Conservation (phyloP, 37 sponge, comb jelly and placozoan genomes). For the Aphrocallistes beatrix region DNA sequence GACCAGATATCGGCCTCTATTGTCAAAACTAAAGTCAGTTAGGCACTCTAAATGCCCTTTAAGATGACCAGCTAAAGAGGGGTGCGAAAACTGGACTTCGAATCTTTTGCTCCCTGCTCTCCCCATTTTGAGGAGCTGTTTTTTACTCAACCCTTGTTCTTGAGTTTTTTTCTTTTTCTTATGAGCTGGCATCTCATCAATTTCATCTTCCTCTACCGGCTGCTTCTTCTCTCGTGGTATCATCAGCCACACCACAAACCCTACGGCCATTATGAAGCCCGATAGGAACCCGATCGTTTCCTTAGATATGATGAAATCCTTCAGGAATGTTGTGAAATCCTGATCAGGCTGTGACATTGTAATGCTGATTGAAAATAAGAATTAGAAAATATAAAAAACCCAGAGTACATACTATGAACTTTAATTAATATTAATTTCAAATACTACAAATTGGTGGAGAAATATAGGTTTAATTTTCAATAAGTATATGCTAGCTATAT, state of each 20-base stretch:
- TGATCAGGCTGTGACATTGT: background rate
- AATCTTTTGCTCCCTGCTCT: background rate
- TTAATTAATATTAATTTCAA: too few species aligned
- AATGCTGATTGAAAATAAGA: too few species aligned
- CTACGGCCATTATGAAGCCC: background rate
- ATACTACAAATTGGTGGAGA: too few species aligned
- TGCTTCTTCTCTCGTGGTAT: background rate
- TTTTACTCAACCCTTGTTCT: background rate
- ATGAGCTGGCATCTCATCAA: background rate
- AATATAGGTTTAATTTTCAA: too few species aligned
- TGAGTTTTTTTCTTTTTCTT: background rate
- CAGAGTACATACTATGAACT: too few species aligned
- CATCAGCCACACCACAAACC: background rate
- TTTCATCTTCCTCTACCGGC: background rate
- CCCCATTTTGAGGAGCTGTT: background rate
- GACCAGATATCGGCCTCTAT: background rate
- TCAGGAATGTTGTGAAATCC: background rate
- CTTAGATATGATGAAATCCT: background rate
- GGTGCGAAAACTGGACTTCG: constrained; percentile 13
- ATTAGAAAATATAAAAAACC: too few species aligned
- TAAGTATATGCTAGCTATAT: too few species aligned
- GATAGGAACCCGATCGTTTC: background rate
- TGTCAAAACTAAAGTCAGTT: background rate
- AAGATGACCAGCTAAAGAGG: background rate
- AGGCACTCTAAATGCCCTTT: background rate